Evolutionary conservation across 2,888 invertebrate species (phyloP), one percentile per base, ranked within the genome.

Genomic region (Seira sanloemensis): DNA sequence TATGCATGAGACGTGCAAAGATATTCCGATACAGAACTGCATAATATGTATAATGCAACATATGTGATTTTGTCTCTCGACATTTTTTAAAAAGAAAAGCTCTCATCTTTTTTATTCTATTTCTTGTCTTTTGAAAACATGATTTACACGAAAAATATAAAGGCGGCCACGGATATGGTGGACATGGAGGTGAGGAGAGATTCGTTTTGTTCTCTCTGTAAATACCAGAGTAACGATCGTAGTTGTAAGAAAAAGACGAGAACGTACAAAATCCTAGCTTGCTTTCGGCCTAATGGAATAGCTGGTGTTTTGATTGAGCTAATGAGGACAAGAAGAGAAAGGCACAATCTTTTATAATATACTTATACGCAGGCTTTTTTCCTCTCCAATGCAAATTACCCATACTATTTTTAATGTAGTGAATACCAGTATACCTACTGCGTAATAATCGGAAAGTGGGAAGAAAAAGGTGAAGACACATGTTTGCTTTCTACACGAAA

Each of bases 151-250:
- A 37, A 37, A 77, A 73, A 69, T 73, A 69, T 18, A 25, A 74
- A n/a, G 86, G 86, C 46, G 84, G 83, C 18, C 68, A 77, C 27
- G 81, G 86, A 23, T 71, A 78, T 25, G 87, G 87, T 23, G 86
- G 86, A 12, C 23, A 74, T 21, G 71, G 79, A 78, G 81, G 81
- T 82, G 62, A 83, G 83, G 78, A 18, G n/a, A n/a, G 37, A 37
- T 12, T 37, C 37, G 12, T 37, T 37, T 37, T 37, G 37, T 37
- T 37, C 37, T 7, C 37, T 37, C 12, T 12, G 4, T 37, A 37
- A 7, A 12, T 37, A 37, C n/a, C n/a, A n/a, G n/a, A 58, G n/a
- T 58, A 58, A 58, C 58, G 16, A 4, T 4, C 58, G n/a, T 12
- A 58, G 46, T 9, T 46, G n/a, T n/a, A 37, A 12, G 37, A 37